phyloP scores from a whole-genome alignment of 2,888 invertebrate species.

The Scaptomyza polygonia region DNA sequence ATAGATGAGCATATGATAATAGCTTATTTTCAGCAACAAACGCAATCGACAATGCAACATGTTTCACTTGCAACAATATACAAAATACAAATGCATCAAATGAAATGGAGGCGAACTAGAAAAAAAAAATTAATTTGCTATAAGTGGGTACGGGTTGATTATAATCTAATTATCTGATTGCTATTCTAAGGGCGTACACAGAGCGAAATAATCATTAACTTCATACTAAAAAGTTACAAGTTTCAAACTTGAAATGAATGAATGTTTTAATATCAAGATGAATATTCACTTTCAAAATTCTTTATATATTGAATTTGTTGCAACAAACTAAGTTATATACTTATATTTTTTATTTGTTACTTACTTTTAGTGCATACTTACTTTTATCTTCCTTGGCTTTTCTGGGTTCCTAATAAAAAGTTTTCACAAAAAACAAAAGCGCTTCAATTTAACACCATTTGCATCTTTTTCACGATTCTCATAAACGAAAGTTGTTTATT shows the following conservation, averaged over 20 bases:
- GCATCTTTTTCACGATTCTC: not conserved
- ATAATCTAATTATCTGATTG: not conserved
- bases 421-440: not conserved
- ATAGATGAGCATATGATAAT: constrained; percentile 40
- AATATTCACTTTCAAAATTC: too few relatives aligned
- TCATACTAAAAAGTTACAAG: too few relatives aligned
- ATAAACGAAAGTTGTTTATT: constrained; percentile 3
- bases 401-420: too few relatives aligned
- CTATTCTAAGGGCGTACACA: not conserved
- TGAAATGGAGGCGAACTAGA: too few relatives aligned
- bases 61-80: constrained; percentile 3
- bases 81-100: not conserved
- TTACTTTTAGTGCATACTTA: not conserved
- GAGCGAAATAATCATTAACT: not conserved
- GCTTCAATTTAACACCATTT: not conserved
- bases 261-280: too few relatives aligned
- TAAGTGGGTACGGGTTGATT: constrained; percentile 9
- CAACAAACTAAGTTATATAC: not conserved
- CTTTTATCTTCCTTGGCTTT: not conserved
- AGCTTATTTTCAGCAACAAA: constrained; percentile 31
- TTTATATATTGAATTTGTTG: too few relatives aligned
- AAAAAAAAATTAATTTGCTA: constrained; percentile 33
- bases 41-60: constrained; percentile 59
- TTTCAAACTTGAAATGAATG: too few relatives aligned
- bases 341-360: not conserved